phyloP scores from a whole-genome alignment of 2,797 vertebrate species.

The Tamandua tetradactyla region DNA sequence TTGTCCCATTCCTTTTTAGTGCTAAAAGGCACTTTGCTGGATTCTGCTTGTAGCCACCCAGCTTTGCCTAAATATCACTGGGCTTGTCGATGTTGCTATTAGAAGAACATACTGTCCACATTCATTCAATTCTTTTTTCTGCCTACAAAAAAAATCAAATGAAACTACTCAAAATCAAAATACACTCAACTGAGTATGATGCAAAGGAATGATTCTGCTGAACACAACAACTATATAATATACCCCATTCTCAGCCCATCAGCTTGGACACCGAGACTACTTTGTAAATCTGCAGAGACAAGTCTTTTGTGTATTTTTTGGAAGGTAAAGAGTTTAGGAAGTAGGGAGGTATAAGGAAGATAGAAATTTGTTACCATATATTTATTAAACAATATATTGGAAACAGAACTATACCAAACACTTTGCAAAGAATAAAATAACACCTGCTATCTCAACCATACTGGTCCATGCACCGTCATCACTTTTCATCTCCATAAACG shows the following conservation, averaged over 20 bases:
- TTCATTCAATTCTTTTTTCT: not conserved
- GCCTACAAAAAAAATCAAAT: constrained; percentile 3
- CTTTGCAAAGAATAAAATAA: not conserved
- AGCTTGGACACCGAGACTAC: not conserved
- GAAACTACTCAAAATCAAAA: constrained; percentile 53
- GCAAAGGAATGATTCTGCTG: constrained; percentile 31
- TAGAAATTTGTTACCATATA: not conserved
- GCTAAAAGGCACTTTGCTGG: not conserved
- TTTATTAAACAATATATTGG: not conserved
- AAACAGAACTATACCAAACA: not conserved
- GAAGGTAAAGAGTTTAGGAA: constrained; percentile 43
- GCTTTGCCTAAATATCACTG: constrained; percentile 12
- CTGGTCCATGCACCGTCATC: not conserved
- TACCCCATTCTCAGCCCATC: not conserved
- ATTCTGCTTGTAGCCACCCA: not conserved
- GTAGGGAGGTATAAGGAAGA: not conserved
- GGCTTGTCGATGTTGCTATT: not conserved
- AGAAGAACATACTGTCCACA: not conserved
- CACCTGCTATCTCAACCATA: not conserved
- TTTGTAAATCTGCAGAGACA: constrained; percentile 22
- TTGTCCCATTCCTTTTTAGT: not conserved
- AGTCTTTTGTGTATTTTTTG: not conserved
- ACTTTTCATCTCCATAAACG: not conserved
- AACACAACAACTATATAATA: constrained; percentile 17
- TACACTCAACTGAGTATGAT: not conserved